Base-by-base conservation (phyloP, 2,888 invertebrate genomes). In the Penaeus monodon region DNA sequence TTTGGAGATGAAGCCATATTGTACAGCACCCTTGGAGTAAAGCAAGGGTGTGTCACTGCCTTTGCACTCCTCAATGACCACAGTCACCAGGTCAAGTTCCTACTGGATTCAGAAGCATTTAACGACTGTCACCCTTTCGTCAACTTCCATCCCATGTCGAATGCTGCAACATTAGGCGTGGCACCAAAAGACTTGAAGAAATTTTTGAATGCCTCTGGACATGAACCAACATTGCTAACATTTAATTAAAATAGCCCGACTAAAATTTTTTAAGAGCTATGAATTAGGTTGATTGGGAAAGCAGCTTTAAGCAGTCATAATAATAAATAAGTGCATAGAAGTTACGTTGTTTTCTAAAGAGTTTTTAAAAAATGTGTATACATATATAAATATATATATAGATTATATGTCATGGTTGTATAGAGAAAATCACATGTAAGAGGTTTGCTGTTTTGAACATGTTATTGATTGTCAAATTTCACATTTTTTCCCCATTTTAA, bases 41-140 rank as follows among this genome's bases (percentile, higher is more conserved):
- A 88, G 74, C 92, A 92, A 88, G 92, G 92, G 3, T 91, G 92
- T 84, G 92, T 92, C 20, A 92, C 92, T 7, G 89, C 92, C 27
- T 92, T 92, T 90, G 92, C 92, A 14, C 91, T 92, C 27, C 90
- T 92, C 33, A 92, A 92, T 90, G 92, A 92, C 90, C 88, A 49
- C 7, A 90, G 88, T 8, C 89, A 90, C 27, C 91, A 91, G 49
- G 92, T 92, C 12, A 91, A 90, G 66, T 91, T 92, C 33, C 87
- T 92, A 10, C 44, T 90, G 38, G 91, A 91, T 74, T 44, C 89
- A 24, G 89, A 89, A 33, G 90, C 92, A 29, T 65, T 91, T 17
- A 91, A 91, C 68, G 91, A 90, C 12, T 22, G n/a, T 24, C 77
- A 64, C 66, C 89, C 90, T 7, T 90, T 83, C 49, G 88, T 92